A percentile compares a stretch with the other conserved stretches of the same genome.
Conservation (phyloP, 2,888 invertebrate genomes). For the Physocephala rufipes region DNA sequence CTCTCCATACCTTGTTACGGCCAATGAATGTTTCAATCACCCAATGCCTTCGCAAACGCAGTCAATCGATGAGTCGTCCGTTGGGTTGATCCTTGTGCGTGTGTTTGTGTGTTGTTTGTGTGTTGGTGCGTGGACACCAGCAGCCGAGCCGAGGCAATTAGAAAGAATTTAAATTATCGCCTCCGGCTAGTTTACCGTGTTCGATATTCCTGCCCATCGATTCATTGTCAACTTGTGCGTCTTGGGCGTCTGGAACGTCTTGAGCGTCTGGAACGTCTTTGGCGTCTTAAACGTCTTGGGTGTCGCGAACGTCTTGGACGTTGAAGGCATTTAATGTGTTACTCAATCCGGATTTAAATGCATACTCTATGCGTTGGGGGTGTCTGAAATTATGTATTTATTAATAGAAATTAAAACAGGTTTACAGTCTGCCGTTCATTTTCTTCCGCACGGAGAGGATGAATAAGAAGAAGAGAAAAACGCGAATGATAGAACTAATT, state of each 20-base stretch:
- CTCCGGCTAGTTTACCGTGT: slow-evolving; percentile 20
- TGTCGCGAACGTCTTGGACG: too few relatives aligned
- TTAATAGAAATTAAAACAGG: slow-evolving; percentile 15
- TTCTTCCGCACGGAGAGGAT: too few relatives aligned
- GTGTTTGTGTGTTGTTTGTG: slow-evolving; percentile 31
- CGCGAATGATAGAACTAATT: too few relatives aligned
- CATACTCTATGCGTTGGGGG: slow-evolving; percentile 36
- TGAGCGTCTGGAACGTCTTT: too few relatives aligned
- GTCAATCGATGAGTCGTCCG: neutral
- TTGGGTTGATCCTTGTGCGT: slow-evolving; percentile 45
- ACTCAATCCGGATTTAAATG: neutral
- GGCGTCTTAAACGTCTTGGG: too few relatives aligned
- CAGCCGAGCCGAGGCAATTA: slow-evolving; percentile 35
- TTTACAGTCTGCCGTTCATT: neutral
- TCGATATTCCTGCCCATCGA: too few relatives aligned
- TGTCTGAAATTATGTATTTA: slow-evolving; percentile 2
- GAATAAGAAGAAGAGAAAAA: too few relatives aligned
- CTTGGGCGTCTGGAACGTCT: too few relatives aligned
- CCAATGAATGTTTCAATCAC: slow-evolving; percentile 45
- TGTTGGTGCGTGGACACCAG: neutral
- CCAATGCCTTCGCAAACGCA: too few relatives aligned
- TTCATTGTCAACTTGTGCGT: slow-evolving; percentile 45
- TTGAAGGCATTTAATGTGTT: too few relatives aligned
- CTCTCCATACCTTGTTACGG: slow-evolving; percentile 46
- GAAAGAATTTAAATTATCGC: slow-evolving; percentile 20